phyloP scores from a whole-genome alignment of 1,140 invertebrate species.

The Drosophila santomea region DNA sequence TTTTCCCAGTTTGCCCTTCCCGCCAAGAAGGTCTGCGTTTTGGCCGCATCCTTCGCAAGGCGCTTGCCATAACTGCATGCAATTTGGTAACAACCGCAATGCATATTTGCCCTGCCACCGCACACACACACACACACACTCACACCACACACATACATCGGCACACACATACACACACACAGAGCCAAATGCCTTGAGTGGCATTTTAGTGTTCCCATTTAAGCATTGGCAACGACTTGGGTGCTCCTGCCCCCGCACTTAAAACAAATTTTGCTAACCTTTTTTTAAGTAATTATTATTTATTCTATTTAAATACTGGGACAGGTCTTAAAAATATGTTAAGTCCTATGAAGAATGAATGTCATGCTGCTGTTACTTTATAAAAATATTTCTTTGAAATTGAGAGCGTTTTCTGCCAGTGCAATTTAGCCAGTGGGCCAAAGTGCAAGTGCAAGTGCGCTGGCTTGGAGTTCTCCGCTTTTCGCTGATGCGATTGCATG shows the following conservation, averaged over 20 bases:
- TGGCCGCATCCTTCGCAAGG: constrained; percentile 56
- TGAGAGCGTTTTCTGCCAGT: not conserved
- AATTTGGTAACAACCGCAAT: constrained; percentile 74
- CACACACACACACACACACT: constrained; percentile 16
- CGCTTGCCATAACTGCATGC: constrained; percentile 66
- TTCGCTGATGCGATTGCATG: constrained; percentile 44
- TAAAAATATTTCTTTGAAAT: no score
- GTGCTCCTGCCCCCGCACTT: constrained; percentile 13
- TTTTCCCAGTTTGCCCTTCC: not conserved
- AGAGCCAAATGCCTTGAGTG: constrained; percentile 66
- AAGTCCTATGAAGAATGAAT: no score
- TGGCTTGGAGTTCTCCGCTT: constrained; percentile 18
- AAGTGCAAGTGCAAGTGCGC: constrained; percentile 17
- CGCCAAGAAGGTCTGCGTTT: constrained; percentile 8
- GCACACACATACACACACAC: constrained; percentile 9
- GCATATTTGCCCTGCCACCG: constrained; percentile 63
- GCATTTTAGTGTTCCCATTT: constrained; percentile 77
- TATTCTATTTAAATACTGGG: not conserved
- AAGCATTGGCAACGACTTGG: constrained; percentile 55
- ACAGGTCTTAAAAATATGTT: no score
- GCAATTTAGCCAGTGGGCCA: constrained; percentile 1
- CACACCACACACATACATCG: constrained; percentile 6
- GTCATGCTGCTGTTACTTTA: no score
- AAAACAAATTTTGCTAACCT: not conserved
- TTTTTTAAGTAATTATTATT: not conserved